Base-by-base conservation (phyloP, 92 coral and sea anemone species). In the Blastomussa wellsi region DNA sequence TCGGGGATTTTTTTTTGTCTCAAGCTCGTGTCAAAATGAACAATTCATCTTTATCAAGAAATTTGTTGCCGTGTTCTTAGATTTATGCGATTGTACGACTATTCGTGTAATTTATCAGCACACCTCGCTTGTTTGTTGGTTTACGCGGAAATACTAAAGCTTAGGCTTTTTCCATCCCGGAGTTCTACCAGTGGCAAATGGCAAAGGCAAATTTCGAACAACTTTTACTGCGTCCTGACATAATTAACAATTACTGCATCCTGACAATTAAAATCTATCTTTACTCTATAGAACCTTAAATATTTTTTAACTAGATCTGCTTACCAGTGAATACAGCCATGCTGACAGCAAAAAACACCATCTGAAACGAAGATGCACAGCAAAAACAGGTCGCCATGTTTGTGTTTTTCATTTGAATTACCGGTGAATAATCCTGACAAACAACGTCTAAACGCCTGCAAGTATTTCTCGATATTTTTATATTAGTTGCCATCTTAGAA, bases 381-480 rank as follows among this genome's bases (percentile, higher is more conserved):
- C 68, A 9, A 53, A 49, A 82, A 52, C 69, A 82, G 7, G 76
- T 48, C 44, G 31, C 26, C 26, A 80, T 66, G 20, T n/a, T 35
- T 32, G 36, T 76, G 77, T 69, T 69, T 42, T 51, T 49, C 38
- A 15, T 82, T 47, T 47, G 17, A 28, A 39, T 20, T 62, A 9
- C 49, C 24, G 17, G 36, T 41, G 2, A 68, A 31, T 32, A 68
- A 15, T 29, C 73, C 29, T 52, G 48, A 37, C 9, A 35, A 71
- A 22, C 41, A 29, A 48, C 19, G 66, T 81, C 52, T 49, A 47
- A 72, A 71, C 16, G 20, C n/a, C 4, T 4, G 24, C 77, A 51
- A 81, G 19, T 51, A 71, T 81, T 68, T 19, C 19, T 51, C 66
- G 77, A 81, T 81, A 81, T 81, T 81, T 66, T 67, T 4, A 14